A percentile compares a stretch with the other conserved stretches of the same genome.
phyloP scores from a whole-genome alignment of 1,140 invertebrate species.

The Penaeus vannamei region DNA sequence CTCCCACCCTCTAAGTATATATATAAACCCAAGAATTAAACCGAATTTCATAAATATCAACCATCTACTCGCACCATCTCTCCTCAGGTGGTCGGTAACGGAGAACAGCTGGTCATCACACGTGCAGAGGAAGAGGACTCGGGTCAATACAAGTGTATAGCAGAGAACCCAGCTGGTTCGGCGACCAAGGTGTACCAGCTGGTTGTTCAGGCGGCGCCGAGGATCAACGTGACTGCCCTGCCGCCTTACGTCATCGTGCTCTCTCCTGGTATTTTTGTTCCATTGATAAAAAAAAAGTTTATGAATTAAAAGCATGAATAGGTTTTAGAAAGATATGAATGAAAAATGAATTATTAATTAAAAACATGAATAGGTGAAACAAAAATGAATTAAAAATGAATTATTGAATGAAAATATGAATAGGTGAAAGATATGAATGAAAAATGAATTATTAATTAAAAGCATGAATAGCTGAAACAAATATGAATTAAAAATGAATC shows the following conservation, averaged over 20 bases:
- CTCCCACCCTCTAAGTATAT: no score
- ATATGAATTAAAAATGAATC: no score
- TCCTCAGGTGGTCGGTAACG: constrained; percentile 41
- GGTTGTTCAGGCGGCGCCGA: constrained; percentile 54
- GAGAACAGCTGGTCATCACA: constrained; percentile 44
- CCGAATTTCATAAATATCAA: background rate
- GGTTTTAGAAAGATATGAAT: no score
- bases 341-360: no score
- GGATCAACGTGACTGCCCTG: constrained; percentile 59
- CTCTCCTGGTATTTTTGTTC: constrained; percentile 14
- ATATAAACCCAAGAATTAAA: no score
- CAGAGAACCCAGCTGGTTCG: constrained; percentile 82
- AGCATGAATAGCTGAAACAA: no score
- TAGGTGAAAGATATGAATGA: no score
- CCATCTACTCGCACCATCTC: background rate
- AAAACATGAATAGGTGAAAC: no score
- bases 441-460: no score
- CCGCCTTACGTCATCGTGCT: constrained; percentile 9
- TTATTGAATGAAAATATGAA: no score
- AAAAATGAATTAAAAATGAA: no score
- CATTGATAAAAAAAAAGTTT: background rate
- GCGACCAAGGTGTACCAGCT: constrained; percentile 74
- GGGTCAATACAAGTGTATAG: constrained; percentile 69
- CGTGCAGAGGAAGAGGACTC: constrained; percentile 60
- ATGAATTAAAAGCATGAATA: no score